These are phyloP conservation scores for Tinamus major DNA, from an alignment of 2,797 vertebrate species.

Conservation along the genomic window DNA sequence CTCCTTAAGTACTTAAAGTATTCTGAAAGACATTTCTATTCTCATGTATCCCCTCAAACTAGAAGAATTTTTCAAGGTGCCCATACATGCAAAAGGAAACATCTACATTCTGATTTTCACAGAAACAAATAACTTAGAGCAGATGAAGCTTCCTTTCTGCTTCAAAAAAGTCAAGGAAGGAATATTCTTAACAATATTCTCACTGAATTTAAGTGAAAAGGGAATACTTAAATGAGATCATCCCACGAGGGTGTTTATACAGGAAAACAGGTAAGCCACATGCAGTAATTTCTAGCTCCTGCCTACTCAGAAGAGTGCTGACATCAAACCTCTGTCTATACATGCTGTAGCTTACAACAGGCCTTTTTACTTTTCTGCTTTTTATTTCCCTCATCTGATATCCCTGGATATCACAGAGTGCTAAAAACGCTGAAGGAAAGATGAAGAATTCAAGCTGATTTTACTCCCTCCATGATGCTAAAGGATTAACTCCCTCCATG, in stretches of 20 bases:
- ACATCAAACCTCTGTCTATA: background rate
- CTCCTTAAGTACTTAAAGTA: background rate
- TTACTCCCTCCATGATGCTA: background rate
- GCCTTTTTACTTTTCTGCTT: background rate
- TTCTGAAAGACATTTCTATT: background rate
- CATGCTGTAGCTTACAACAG: rapidly evolving
- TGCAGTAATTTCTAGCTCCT: background rate
- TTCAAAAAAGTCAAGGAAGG: background rate
- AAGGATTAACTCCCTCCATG: background rate
- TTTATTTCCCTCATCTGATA: background rate
- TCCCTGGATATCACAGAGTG: background rate
- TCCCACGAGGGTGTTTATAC: background rate
- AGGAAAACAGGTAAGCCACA: background rate
- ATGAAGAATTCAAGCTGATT: background rate
- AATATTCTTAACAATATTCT: background rate
- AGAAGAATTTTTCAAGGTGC: background rate
- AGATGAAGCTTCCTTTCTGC: background rate
- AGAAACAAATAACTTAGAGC: background rate
- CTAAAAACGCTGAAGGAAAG: background rate
- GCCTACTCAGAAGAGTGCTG: background rate
- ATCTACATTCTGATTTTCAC: background rate
- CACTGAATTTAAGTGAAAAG: background rate
- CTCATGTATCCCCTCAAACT: background rate
- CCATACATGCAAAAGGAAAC: background rate
- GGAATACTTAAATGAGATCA: background rate